phyloP scores from a whole-genome alignment of 2,113 vertebrate genomes.

The Entomyzon cyanotis region DNA sequence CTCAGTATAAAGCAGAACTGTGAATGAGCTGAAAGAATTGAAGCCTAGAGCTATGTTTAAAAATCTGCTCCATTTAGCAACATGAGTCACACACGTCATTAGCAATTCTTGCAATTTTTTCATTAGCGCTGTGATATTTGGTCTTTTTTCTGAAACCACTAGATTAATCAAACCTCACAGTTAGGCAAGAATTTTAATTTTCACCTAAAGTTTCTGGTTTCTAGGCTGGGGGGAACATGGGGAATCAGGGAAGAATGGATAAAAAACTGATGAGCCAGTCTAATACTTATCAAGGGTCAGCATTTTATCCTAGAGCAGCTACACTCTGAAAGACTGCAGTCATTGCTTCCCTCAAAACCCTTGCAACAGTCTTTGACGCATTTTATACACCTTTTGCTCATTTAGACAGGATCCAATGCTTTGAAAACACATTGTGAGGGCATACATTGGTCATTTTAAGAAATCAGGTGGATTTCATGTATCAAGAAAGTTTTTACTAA shows the following conservation, averaged over 20 bases:
- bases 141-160: background rate
- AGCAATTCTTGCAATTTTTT: conserved; percentile 17
- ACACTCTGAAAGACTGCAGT: background rate
- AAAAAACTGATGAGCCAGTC: background rate
- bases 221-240: background rate
- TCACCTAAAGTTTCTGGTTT: background rate
- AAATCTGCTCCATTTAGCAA: conserved; percentile 56
- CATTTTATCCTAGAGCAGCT: background rate
- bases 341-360: background rate
- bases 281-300: background rate
- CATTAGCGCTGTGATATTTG: background rate
- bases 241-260: background rate
- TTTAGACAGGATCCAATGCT: background rate
- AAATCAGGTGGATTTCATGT: background rate
- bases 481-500: background rate
- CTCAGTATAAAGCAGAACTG: conserved; percentile 17
- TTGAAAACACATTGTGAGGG: background rate
- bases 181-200: background rate
- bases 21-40: conserved; percentile 44
- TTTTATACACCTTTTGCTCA: background rate
- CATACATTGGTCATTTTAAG: background rate
- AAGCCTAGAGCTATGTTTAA: conserved; percentile 57
- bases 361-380: background rate
- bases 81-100: conserved; percentile 46
- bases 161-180: background rate